Percentiles rank a stretch among this genome's conserved stretches.
Conservation (phyloP, 2,113 vertebrate species). For the Taxidea taxus region DNA sequence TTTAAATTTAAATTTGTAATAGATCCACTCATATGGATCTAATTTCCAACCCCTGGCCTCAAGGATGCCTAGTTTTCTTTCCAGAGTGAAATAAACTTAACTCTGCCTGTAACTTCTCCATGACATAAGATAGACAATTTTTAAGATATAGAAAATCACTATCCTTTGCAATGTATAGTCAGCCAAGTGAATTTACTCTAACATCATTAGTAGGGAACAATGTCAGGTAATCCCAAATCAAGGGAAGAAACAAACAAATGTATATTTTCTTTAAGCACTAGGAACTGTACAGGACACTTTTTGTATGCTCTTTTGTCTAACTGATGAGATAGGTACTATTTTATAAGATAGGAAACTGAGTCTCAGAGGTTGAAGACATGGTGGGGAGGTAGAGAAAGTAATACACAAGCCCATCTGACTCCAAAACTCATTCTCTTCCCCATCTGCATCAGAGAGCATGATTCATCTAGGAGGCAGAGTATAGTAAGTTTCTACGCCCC, state of each 20-base stretch:
- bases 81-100: background rate
- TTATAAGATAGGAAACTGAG: background rate
- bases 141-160: background rate
- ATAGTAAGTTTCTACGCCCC: background rate
- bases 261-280: background rate
- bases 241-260: background rate
- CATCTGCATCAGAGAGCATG: rapidly evolving
- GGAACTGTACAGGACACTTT: background rate
- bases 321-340: background rate
- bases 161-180: background rate
- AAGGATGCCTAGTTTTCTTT: background rate
- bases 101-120: background rate
- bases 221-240: background rate
- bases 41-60: background rate
- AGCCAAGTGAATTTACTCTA: background rate
- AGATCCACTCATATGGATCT: background rate
- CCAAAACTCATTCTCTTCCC: background rate
- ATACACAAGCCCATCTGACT: background rate
- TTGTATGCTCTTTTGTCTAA: background rate
- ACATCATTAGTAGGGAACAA: background rate
- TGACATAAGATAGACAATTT: background rate
- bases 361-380: background rate
- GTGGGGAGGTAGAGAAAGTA: background rate
- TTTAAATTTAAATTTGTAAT: background rate
- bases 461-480: background rate